These are phyloP conservation scores for Lagria hirta DNA, from an alignment of 2,888 invertebrate species.

Conservation along the genomic window DNA sequence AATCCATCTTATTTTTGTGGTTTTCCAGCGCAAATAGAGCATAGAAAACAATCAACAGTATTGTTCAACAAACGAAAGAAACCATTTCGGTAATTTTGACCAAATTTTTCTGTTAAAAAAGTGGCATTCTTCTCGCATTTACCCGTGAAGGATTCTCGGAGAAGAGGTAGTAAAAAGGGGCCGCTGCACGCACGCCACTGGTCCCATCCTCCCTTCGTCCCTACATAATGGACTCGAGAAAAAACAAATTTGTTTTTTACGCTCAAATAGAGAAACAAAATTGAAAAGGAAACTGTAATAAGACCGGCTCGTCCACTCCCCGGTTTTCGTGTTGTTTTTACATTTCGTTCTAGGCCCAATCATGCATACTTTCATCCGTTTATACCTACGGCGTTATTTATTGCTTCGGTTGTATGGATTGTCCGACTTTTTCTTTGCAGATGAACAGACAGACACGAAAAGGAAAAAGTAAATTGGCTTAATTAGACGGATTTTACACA, in stretches of 20 bases:
- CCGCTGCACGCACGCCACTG: slow-evolving; percentile 12
- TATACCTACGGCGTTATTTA: slow-evolving; percentile 35
- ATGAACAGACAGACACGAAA: too few relatives aligned
- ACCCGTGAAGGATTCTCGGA: not conserved
- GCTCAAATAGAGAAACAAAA: slow-evolving; percentile 53
- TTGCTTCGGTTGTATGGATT: too few relatives aligned
- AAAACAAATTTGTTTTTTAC: slow-evolving; percentile 53
- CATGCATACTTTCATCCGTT: slow-evolving; percentile 44
- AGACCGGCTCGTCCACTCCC: slow-evolving; percentile 40
- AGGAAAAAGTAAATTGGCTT: too few relatives aligned
- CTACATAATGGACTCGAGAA: slow-evolving; percentile 51
- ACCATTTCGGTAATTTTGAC: too few relatives aligned
- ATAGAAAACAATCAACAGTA: too few relatives aligned
- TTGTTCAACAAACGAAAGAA: too few relatives aligned
- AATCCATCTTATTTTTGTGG: too few relatives aligned
- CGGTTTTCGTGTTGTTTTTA: slow-evolving; percentile 41
- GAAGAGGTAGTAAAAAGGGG: not conserved
- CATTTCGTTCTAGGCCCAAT: slow-evolving; percentile 42
- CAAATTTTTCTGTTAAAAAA: too few relatives aligned
- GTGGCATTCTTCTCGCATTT: too few relatives aligned
- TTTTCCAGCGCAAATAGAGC: too few relatives aligned
- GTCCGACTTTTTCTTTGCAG: too few relatives aligned
- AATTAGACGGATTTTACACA: too few relatives aligned
- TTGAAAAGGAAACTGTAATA: slow-evolving; percentile 52
- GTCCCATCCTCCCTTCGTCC: slow-evolving; percentile 24